These are phyloP conservation scores for Thunnus albacares DNA, from an alignment of 2,797 vertebrate genomes.

Conservation along the genomic window DNA sequence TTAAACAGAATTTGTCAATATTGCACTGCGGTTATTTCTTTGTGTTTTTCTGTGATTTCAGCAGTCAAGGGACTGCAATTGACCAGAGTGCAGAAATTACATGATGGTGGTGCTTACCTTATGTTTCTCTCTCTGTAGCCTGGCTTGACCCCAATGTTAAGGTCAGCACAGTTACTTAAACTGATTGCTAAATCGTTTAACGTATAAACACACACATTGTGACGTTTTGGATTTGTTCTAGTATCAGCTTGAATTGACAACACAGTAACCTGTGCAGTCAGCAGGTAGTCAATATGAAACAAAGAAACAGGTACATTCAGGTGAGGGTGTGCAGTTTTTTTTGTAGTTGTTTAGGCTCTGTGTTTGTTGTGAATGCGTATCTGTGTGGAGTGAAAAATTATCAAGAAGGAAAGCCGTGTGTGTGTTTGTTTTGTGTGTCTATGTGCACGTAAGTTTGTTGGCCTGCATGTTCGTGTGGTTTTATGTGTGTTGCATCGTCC, in stretches of 20 bases:
- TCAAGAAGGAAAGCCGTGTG: not conserved
- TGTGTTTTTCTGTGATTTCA: slow-evolving; percentile 20
- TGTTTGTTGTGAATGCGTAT: not conserved
- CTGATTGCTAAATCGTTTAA: slow-evolving; percentile 67
- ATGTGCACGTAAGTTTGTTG: slow-evolving; percentile 18
- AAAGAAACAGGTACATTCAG: not conserved
- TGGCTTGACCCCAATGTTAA: slow-evolving; percentile 60
- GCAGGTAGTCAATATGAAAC: slow-evolving; percentile 3
- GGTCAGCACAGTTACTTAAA: slow-evolving; percentile 65
- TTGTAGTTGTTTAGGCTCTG: not conserved
- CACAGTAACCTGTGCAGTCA: not conserved
- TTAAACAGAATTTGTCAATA: slow-evolving; percentile 95
- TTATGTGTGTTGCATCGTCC: slow-evolving; percentile 42
- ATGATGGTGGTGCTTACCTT: slow-evolving; percentile 47
- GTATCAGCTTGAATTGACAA: slow-evolving; percentile 17
- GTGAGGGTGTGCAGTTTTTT: not conserved
- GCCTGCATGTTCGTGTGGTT: slow-evolving; percentile 17
- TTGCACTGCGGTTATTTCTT: slow-evolving; percentile 64
- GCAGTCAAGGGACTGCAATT: slow-evolving; percentile 34
- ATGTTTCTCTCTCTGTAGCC: slow-evolving; percentile 43
- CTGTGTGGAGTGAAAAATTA: not conserved
- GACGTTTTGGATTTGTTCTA: slow-evolving; percentile 44
- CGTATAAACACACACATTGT: slow-evolving; percentile 42
- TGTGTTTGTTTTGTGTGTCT: slow-evolving; percentile 19
- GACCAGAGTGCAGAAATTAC: slow-evolving; percentile 54